Conservation (phyloP, 2,113 vertebrate species). For the Melanerpes formicivorus region DNA sequence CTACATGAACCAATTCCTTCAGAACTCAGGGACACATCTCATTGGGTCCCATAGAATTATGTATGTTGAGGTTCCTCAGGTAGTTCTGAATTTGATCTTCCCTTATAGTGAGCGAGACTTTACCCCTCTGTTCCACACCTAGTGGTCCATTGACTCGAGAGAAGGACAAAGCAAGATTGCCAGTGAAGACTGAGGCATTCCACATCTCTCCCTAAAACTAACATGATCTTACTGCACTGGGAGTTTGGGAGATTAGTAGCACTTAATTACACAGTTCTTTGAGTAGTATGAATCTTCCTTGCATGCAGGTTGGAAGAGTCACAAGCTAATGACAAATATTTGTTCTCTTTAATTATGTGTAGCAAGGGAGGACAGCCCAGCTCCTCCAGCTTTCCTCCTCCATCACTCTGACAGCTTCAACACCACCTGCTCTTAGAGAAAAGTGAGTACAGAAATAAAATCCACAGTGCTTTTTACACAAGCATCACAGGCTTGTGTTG, state of each 20-base stretch:
- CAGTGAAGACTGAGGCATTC: too few species aligned
- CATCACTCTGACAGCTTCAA: constrained; percentile 8
- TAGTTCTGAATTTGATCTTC: too few species aligned
- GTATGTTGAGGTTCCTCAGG: too few species aligned
- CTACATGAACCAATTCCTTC: too few species aligned
- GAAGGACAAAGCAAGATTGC: too few species aligned
- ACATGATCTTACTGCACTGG: not conserved
- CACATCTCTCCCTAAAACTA: not conserved
- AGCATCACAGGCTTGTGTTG: not conserved
- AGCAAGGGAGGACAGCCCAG: not conserved
- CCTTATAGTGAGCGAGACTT: too few species aligned
- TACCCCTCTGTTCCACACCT: too few species aligned
- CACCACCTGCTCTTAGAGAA: not conserved
- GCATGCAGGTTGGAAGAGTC: not conserved
- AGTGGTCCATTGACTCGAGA: too few species aligned
- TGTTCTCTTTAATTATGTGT: constrained; percentile 27
- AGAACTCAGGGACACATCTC: too few species aligned
- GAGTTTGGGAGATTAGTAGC: not conserved
- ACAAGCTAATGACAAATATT: constrained; percentile 61
- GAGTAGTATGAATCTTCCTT: not conserved
- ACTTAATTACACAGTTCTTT: not conserved
- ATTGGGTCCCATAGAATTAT: too few species aligned
- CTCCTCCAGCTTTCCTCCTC: constrained; percentile 27
- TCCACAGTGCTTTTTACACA: not conserved
- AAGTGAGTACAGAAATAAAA: constrained; percentile 9